These are phyloP conservation scores for Drosophila fuyamai DNA, from an alignment of 1,140 invertebrate genomes.

Conservation along the genomic window DNA sequence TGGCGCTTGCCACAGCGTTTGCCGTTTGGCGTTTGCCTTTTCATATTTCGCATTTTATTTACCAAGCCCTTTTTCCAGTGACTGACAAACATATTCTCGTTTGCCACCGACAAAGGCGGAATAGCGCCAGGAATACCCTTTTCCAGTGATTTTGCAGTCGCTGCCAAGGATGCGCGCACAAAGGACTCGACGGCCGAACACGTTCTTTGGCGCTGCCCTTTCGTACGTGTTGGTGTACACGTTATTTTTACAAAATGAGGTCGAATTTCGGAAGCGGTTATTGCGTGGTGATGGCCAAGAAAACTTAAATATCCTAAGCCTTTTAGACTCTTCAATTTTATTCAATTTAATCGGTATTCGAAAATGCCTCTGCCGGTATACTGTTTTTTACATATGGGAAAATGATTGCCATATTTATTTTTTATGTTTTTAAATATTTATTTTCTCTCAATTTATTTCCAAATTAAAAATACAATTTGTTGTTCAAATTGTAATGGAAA, in stretches of 20 bases:
- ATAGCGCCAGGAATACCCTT: constrained; percentile 15
- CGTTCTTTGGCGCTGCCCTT: constrained; percentile 33
- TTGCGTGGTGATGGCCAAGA: not conserved
- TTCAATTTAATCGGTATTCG: constrained; percentile 1
- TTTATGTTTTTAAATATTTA: no score
- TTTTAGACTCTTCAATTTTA: not conserved
- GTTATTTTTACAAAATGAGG: constrained; percentile 31
- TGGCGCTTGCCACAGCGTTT: constrained; percentile 45
- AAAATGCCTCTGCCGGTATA: no score
- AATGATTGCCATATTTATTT: no score
- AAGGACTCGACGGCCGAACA: constrained; percentile 36
- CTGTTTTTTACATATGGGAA: no score
- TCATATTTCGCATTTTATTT: constrained; percentile 53
- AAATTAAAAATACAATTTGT: no score
- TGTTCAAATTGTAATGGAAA: no score
- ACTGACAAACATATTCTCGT: constrained; percentile 34
- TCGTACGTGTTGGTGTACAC: constrained; percentile 22
- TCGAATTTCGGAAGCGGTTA: constrained; percentile 10
- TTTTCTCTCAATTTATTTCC: no score
- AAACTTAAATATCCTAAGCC: not conserved
- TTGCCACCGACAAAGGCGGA: constrained; percentile 32
- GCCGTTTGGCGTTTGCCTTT: constrained; percentile 36
- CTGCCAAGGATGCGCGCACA: constrained; percentile 37
- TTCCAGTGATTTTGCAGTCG: constrained; percentile 16
- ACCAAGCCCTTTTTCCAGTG: constrained; percentile 18